These are phyloP conservation scores for Cinclus cinclus DNA, from an alignment of 2,113 vertebrate species.

Conservation along the genomic window DNA sequence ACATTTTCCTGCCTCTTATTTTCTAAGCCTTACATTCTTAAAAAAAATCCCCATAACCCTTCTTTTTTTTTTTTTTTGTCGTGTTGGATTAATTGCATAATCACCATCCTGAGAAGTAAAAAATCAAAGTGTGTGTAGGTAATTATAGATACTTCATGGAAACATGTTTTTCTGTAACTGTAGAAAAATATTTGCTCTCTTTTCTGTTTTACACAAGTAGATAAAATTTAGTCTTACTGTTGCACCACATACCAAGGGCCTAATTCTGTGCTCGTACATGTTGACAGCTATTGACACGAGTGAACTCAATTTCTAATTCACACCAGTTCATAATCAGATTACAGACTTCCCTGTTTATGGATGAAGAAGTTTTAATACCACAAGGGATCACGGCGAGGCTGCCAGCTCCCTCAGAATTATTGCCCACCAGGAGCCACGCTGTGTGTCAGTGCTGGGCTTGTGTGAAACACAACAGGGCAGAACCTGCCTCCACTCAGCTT, in stretches of 20 bases:
- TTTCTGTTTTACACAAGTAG: background rate
- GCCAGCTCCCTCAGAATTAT: background rate
- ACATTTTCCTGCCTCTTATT: background rate
- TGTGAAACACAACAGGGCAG: background rate
- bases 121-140: background rate
- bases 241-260: background rate
- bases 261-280: background rate
- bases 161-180: background rate
- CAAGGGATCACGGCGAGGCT: background rate
- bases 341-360: background rate
- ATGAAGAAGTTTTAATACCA: background rate
- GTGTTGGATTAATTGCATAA: background rate
- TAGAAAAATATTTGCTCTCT: background rate
- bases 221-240: background rate
- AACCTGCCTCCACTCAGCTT: background rate
- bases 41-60: background rate
- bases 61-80: background rate
- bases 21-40: slow-evolving; percentile 1
- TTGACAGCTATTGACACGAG: background rate
- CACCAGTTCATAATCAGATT: background rate
- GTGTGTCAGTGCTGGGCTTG: background rate
- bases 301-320: background rate
- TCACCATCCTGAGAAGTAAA: background rate
- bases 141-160: background rate
- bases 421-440: background rate